Evolutionary conservation across 2,113 vertebrate genomes (phyloP).

Genomic region (Diphyllodes magnificus): DNA sequence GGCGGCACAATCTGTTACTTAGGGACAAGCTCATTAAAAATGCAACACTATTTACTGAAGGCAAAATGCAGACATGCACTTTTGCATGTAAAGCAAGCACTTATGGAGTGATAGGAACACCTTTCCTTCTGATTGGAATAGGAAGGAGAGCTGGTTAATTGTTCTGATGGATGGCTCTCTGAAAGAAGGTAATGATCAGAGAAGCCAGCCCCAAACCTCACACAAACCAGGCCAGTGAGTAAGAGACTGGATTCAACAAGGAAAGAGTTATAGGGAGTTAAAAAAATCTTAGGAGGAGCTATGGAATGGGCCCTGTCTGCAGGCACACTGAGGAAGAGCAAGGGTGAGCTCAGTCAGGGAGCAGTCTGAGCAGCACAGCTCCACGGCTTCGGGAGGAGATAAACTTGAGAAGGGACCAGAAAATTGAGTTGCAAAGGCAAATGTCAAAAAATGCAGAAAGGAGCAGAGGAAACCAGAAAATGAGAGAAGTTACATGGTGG

Average conservation of each 20-base stretch:
- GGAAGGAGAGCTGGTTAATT: background rate
- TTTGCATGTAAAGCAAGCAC: conserved; percentile 23
- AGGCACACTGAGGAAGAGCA: background rate
- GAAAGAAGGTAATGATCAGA: background rate
- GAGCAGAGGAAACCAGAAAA: background rate
- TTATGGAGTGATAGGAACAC: background rate
- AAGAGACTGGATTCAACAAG: background rate
- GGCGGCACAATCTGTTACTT: background rate
- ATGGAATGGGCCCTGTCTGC: background rate
- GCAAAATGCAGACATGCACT: conserved; percentile 47
- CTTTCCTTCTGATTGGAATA: background rate
- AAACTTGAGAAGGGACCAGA: background rate
- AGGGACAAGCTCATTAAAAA: conserved; percentile 41
- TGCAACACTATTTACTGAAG: conserved; percentile 24
- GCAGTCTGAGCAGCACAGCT: background rate
- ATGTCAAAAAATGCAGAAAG: background rate
- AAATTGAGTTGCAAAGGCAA: background rate
- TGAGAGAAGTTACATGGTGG: background rate
- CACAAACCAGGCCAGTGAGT: background rate
- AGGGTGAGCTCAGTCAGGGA: background rate
- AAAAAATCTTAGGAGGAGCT: background rate
- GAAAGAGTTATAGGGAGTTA: background rate
- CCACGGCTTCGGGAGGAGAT: background rate
- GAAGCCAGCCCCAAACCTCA: background rate
- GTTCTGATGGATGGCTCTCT: background rate